Evolutionary conservation across 2,113 vertebrate species (phyloP).

Genomic region (Urocitellus parryii): DNA sequence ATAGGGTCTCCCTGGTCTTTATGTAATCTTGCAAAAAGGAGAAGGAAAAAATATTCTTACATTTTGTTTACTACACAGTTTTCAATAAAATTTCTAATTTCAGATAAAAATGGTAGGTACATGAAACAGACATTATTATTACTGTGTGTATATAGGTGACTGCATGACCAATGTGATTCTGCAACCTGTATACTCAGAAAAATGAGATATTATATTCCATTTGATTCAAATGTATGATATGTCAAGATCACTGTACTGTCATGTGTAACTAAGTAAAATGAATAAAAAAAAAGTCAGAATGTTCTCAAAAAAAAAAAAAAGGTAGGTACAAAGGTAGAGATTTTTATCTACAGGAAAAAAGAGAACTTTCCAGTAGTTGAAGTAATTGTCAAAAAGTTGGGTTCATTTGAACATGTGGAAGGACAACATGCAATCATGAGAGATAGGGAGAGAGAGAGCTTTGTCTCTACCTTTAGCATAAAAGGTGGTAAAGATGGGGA

Average conservation of each 20-base stretch:
- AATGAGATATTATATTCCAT: no score
- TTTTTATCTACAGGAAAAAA: neutral
- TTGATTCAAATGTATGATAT: no score
- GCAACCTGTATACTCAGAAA: no score
- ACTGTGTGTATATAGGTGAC: no score
- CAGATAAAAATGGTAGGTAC: slow-evolving; percentile 18
- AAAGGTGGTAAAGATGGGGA: neutral
- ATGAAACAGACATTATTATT: neutral
- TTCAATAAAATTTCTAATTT: slow-evolving; percentile 1
- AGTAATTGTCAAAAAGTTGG: neutral
- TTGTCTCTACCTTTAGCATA: neutral
- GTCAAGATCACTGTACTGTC: no score
- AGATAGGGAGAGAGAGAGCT: neutral
- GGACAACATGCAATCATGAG: neutral
- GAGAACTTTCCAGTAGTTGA: neutral
- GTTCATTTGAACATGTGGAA: neutral
- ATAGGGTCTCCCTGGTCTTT: neutral
- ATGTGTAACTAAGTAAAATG: no score
- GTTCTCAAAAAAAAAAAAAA: neutral
- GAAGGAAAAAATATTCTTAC: neutral
- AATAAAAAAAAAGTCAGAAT: no score
- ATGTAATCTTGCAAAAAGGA: neutral
- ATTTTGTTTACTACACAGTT: neutral
- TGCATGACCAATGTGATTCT: no score
- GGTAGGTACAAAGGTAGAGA: neutral